Evolutionary conservation across 2,113 vertebrate genomes (phyloP), one percentile per base, ranked within the genome.

Genomic region (Glaucidium brasilianum): DNA sequence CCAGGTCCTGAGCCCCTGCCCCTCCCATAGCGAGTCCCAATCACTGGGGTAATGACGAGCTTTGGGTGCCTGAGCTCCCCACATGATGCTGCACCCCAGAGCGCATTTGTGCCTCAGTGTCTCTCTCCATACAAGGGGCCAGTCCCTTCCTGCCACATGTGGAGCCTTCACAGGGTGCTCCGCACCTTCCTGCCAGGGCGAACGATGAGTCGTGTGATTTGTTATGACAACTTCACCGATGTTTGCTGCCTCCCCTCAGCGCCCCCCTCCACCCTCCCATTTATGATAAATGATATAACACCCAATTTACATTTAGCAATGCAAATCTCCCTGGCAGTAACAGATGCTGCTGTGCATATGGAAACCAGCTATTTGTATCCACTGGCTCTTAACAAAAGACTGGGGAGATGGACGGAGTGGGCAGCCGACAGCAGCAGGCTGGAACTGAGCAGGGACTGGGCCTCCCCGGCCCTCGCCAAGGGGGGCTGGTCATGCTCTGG

Each of bases 281-380:
- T 92, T 78, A 91, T 97, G 97, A 97, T 95, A 94, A 94, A 97
- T 92, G 95, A 92, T 90, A 75, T 63, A 94, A 94, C 93, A 68
- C 78, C 73, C 94, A 68, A 96, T 97, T 96, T 92, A 85, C 96
- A 91, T 92, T 96, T 94, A 88, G 96, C 96, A n/a, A 96, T 96
- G 97, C 96, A 95, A 94, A 97, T 97, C 92, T 95, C 76, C 55
- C 86, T 30, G 96, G 94, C 97, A 95, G 94, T 77, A 96, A 35
- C 97, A 97, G 97, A 95, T 96, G 96, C 96, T 95, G 96, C 96
- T 29, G 84, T 68, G 96, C 97, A 88, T 78, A 92, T 95, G 96
- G 96, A 95, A 95, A 81, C 27, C 78, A 56, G 87, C 71, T 29
- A 64, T 97, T 88, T 86, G 75, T 52, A 22, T 35, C 87, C 92